Evolutionary conservation across 2,113 vertebrate species (phyloP).

Genomic region (Varanus komodoensis): DNA sequence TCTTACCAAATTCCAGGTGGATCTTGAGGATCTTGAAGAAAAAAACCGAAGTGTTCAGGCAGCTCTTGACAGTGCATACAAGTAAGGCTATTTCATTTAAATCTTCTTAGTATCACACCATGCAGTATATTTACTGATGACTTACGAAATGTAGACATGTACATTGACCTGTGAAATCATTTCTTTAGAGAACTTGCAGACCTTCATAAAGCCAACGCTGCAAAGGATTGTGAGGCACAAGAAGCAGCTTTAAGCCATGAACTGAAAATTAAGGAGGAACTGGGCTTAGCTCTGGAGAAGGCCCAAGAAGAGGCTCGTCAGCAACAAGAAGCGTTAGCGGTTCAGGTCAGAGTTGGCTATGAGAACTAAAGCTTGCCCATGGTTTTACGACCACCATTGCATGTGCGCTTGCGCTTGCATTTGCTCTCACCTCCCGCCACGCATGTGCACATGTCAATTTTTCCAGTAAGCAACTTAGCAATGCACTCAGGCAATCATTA

Average conservation of each 20-base stretch:
- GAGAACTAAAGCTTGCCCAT: neutral
- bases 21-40: conserved; percentile 89
- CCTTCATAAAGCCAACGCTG: conserved; percentile 92
- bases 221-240: conserved; percentile 91
- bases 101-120: neutral
- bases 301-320: conserved; percentile 89
- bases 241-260: conserved; percentile 89
- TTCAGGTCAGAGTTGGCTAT: conserved; percentile 81
- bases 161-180: neutral
- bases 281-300: conserved; percentile 87
- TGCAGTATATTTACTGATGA: neutral
- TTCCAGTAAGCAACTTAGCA: neutral
- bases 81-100: conserved; percentile 74
- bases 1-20: conserved; percentile 80
- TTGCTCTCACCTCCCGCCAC: too few relatives aligned
- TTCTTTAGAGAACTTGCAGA: conserved; percentile 90
- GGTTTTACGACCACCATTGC: neutral
- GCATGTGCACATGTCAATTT: too few relatives aligned
- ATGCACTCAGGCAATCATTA: neutral
- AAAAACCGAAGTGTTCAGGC: conserved; percentile 91
- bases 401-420: too few relatives aligned
- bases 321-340: conserved; percentile 90
- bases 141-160: conserved; percentile 18
- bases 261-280: conserved; percentile 89
- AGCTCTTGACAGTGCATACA: conserved; percentile 91